Evolutionary conservation across 2,797 vertebrate genomes (phyloP), one percentile per base, ranked within the genome.

Genomic region (Graptemys geographica): DNA sequence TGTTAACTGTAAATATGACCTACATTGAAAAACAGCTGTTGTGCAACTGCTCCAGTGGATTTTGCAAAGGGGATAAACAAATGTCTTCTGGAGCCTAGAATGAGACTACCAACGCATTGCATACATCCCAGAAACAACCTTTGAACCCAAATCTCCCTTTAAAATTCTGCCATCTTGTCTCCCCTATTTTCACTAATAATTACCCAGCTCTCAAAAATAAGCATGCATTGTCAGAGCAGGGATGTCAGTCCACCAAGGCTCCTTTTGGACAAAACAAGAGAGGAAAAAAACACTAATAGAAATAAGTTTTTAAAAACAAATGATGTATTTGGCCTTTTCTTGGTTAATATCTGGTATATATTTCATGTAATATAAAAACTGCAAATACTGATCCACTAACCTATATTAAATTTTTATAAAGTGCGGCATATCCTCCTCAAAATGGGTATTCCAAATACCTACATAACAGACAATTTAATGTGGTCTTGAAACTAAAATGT

Each of bases 221-320:
- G 31, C 55, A 37, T 84, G 56, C n/a, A 74, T 5, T 87, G 5
- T 87, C 92, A 94, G 65, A 3, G 7, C 62, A 82, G 92, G 88
- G 33, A 28, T 47, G 86, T 59, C 41, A 53, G 78, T 86, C 92
- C 37, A 55, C 81, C 33, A 92, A 97, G 87, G 90, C 27, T 82
- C 52, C 55, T 96, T 94, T 81, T 37, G 81, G 13, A 33, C 84
- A 94, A 87, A 96, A 85, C 3, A 84, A 87, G 11, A 41, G 69
- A 96, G 95, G 88, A 83, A 95, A 11, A 21, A 90, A 95, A 81
- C 41, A 65, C 84, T 90, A 93, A 94, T 52, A 57, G 90, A 96
- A 96, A 80, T 65, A 85, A 81, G 62, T 84, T 69, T 53, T 9
- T 72, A 33, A 41, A 79, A 88, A 78, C 41, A 79, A 96, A 84